Evolutionary conservation across 37 sponge, comb jelly and placozoan species (phyloP).

Genomic region (Cliona cf. orientalis): DNA sequence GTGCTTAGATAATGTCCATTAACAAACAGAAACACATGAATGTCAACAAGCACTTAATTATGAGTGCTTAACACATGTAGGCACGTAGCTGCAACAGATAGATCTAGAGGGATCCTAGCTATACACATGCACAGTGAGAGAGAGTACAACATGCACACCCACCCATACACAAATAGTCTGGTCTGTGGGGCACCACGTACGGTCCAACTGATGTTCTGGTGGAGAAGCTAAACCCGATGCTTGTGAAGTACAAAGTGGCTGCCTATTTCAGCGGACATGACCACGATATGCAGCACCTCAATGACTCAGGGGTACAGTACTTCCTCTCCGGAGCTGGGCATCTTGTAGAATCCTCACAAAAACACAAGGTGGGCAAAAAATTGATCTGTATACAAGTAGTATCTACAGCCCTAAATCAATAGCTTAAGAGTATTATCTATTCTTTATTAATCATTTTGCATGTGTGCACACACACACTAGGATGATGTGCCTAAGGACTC

Average conservation of each 20-base stretch:
- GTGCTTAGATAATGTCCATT: too few species aligned
- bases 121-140: too few species aligned
- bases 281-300: constrained; percentile 85
- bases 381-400: neutral
- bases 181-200: constrained; percentile 86
- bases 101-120: too few species aligned
- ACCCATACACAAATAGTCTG: constrained; percentile 62
- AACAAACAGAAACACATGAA: too few species aligned
- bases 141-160: too few species aligned
- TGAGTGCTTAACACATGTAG: too few species aligned
- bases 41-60: too few species aligned
- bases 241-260: constrained; percentile 67
- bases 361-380: constrained; percentile 55
- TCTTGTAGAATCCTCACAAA: constrained; percentile 52
- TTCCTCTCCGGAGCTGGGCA: constrained; percentile 90
- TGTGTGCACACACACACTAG: too few species aligned
- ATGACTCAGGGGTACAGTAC: constrained; percentile 71
- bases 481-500: constrained; percentile 63
- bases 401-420: too few species aligned
- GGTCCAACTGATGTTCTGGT: constrained; percentile 79
- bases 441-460: too few species aligned
- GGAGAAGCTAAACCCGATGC: constrained; percentile 58
- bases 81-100: too few species aligned
- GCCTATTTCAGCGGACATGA: constrained; percentile 91
- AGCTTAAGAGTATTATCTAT: too few species aligned